These are phyloP conservation scores for Helicoverpa armigera DNA, from an alignment of 1,140 invertebrate genomes.

Conservation along the genomic window DNA sequence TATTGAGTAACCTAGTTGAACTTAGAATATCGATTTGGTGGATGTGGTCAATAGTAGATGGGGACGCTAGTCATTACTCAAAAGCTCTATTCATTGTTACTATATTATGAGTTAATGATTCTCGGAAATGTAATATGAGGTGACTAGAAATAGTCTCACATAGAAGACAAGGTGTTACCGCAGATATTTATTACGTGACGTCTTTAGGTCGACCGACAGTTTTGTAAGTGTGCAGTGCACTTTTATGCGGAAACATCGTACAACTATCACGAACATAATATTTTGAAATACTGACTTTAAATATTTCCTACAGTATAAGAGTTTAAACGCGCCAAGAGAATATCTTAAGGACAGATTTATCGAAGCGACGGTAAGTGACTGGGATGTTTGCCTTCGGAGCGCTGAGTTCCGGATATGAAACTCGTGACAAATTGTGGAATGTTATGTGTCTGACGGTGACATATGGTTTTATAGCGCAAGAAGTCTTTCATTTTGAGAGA, in stretches of 20 bases:
- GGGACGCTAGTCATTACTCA: background rate
- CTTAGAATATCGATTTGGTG: background rate
- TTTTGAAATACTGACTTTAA: conserved; percentile 26
- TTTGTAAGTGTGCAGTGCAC: conserved; percentile 13
- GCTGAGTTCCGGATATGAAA: conserved; percentile 45
- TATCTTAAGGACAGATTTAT: conserved; percentile 45
- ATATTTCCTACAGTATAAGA: background rate
- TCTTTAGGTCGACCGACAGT: conserved; percentile 23
- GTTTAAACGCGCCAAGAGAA: conserved; percentile 21
- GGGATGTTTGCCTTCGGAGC: conserved; percentile 43
- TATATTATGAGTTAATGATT: background rate
- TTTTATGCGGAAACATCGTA: conserved; percentile 3
- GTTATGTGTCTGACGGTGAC: conserved; percentile 45
- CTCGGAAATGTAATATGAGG: conserved; percentile 20
- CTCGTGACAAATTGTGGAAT: conserved; percentile 48
- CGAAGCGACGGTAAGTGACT: conserved; percentile 38
- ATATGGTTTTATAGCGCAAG: conserved; percentile 43
- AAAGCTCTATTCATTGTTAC: background rate
- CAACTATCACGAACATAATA: background rate
- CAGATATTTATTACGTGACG: conserved; percentile 33
- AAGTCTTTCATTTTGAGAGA: conserved; percentile 44
- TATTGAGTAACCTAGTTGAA: conserved; percentile 12
- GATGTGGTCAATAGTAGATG: background rate
- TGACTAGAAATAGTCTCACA: conserved; percentile 7
- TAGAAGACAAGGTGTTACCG: conserved; percentile 27